Percentiles rank a stretch among this genome's conserved stretches.
Conservation (phyloP, 2,113 vertebrate genomes). For the Onychostruthus taczanowskii region DNA sequence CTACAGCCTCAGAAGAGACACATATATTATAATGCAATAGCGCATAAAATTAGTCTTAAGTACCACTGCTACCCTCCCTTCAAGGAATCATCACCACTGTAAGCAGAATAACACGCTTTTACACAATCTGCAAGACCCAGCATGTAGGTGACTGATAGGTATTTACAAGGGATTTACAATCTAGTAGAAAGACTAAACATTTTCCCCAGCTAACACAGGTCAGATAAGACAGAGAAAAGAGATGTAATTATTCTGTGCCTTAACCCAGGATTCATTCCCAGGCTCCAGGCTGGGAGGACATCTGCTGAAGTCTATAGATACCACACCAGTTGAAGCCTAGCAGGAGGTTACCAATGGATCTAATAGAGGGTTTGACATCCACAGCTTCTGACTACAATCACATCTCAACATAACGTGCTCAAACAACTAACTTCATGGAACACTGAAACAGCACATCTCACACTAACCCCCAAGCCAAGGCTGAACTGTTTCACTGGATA, state of each 20-base stretch:
- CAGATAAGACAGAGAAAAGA: not conserved
- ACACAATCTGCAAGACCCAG: not conserved
- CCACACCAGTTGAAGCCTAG: not conserved
- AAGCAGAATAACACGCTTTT: not conserved
- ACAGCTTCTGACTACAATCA: not conserved
- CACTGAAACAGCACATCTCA: not conserved
- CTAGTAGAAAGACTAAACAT: not conserved
- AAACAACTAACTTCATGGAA: not conserved
- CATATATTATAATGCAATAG: not conserved
- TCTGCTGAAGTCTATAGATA: not conserved
- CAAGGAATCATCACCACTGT: not conserved
- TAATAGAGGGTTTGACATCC: not conserved
- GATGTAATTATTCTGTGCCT: not conserved
- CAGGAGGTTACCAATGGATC: not conserved
- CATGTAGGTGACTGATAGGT: rapidly evolving
- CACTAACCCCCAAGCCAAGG: not conserved
- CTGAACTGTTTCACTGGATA: not conserved
- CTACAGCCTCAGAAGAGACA: not conserved
- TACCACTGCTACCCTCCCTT: not conserved
- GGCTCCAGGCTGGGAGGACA: not conserved
- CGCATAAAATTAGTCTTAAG: not conserved
- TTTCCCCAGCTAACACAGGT: not conserved
- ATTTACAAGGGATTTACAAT: not conserved
- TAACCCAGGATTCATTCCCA: not conserved
- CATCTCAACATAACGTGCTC: not conserved